These are phyloP conservation scores for Matsumurasca onukii DNA, from an alignment of 1,140 invertebrate species.

Conservation along the genomic window DNA sequence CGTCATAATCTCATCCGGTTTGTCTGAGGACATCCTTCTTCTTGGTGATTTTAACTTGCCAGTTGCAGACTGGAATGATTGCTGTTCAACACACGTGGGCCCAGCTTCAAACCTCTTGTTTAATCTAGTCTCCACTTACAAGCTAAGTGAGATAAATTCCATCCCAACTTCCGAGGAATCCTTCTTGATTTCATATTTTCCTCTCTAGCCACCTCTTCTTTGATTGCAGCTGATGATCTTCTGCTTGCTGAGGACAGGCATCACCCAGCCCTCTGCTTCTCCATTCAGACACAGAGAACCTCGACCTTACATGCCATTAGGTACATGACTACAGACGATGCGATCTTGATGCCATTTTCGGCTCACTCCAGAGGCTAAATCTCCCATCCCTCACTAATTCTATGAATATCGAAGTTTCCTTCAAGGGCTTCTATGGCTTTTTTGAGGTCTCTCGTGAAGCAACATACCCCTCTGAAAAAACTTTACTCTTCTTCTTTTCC, in stretches of 20 bases:
- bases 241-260: neutral
- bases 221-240: too few relatives aligned
- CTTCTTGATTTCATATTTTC: constrained; percentile 13
- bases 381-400: neutral
- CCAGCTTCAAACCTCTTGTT: neutral
- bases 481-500: neutral
- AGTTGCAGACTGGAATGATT: neutral
- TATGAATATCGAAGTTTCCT: neutral
- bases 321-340: neutral
- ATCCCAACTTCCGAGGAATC: neutral
- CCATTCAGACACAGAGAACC: neutral
- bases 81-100: too few relatives aligned
- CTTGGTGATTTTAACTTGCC: too few relatives aligned
- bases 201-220: neutral
- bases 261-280: neutral
- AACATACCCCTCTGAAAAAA: neutral
- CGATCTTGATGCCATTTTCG: neutral
- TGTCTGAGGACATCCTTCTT: neutral
- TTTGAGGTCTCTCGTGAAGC: neutral
- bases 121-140: neutral
- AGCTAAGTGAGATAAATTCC: neutral
- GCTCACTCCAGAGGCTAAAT: neutral
- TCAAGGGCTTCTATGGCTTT: neutral
- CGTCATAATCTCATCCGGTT: neutral
- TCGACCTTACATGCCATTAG: neutral